phyloP scores from a whole-genome alignment of 2,888 invertebrate genomes.

The Loripinus fragilis region DNA sequence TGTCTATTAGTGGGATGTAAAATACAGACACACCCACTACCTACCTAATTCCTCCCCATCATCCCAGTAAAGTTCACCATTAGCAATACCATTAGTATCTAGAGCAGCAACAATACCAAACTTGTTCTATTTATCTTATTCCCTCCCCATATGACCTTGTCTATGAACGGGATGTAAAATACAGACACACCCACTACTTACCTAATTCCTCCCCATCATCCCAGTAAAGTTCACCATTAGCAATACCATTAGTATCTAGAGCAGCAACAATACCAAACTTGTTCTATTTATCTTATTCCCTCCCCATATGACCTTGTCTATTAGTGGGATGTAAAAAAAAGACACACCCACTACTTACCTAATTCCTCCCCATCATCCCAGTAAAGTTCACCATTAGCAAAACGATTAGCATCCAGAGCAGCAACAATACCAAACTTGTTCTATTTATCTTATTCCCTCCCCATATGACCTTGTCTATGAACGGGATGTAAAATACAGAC shows the following conservation, averaged over 20 bases:
- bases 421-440: conserved; percentile 62
- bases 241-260: conserved; percentile 49
- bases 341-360: conserved; percentile 54
- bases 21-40: too few species aligned
- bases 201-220: conserved; percentile 74
- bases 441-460: too few species aligned
- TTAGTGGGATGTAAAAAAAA: too few species aligned
- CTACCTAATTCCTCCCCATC: conserved; percentile 71
- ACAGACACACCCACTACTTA: conserved; percentile 37
- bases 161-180: too few species aligned
- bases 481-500: too few species aligned
- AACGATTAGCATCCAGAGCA: conserved; percentile 51
- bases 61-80: conserved; percentile 75
- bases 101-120: conserved; percentile 66
- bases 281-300: too few species aligned
- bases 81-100: conserved; percentile 52
- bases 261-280: conserved; percentile 64
- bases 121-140: too few species aligned
- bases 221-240: conserved; percentile 73
- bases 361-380: conserved; percentile 77
- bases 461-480: too few species aligned
- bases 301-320: too few species aligned
- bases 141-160: too few species aligned
- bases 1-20: too few species aligned
- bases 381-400: conserved; percentile 68